These are phyloP conservation scores for Saguinus midas DNA, from an alignment of 2,113 vertebrate species.

Conservation along the genomic window DNA sequence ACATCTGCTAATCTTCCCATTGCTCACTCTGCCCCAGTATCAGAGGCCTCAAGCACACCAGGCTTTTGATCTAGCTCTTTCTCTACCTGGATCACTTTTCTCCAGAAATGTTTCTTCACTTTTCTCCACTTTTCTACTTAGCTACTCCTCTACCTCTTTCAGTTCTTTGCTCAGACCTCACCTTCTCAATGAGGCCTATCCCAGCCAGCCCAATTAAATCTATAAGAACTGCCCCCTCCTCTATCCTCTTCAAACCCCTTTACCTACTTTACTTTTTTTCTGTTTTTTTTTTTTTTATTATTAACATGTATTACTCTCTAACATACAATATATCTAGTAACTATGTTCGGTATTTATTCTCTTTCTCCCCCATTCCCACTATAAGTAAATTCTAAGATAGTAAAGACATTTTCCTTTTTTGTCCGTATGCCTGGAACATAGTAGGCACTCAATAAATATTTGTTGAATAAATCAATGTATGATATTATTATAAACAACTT, in stretches of 20 bases:
- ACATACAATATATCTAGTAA: background rate
- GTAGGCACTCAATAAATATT: conserved; percentile 5
- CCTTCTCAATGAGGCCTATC: background rate
- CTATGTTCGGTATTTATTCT: background rate
- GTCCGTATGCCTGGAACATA: background rate
- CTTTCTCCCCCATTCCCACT: background rate
- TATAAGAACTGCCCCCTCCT: background rate
- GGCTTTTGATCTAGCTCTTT: background rate
- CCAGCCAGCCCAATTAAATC: background rate
- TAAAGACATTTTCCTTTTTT: background rate
- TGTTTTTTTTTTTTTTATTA: background rate
- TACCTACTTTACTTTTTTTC: background rate
- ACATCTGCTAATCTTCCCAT: too few species aligned
- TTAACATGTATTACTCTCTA: background rate
- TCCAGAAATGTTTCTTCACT: background rate
- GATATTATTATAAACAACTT: background rate
- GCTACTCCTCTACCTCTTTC: background rate
- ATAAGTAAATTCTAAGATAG: background rate
- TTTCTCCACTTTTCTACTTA: background rate
- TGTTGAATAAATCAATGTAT: background rate
- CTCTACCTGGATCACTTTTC: background rate
- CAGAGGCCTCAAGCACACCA: too few species aligned
- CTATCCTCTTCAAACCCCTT: background rate
- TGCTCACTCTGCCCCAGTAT: background rate
- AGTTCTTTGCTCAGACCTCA: background rate